Conservation (phyloP, 1,140 invertebrate genomes). For the Hestina assimilis region DNA sequence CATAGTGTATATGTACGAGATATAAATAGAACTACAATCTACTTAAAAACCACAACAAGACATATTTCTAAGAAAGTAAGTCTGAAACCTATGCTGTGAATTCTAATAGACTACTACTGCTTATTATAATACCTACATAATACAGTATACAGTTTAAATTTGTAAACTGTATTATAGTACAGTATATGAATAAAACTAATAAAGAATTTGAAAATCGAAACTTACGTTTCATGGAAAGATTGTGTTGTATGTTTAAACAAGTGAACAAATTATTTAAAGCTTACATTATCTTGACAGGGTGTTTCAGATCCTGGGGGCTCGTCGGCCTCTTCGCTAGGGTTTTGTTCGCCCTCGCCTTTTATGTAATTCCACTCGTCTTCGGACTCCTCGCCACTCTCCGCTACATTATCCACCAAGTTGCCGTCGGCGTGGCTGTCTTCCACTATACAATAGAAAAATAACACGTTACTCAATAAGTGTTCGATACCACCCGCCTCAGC, state of each 20-base stretch:
- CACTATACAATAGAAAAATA: slow-evolving; percentile 58
- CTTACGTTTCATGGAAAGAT: too few species aligned
- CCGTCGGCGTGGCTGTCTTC: slow-evolving; percentile 67
- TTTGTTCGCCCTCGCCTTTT: slow-evolving; percentile 80
- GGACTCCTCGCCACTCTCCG: slow-evolving; percentile 85
- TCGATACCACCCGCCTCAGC: slow-evolving; percentile 12
- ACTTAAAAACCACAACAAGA: slow-evolving; percentile 13
- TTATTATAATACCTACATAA: too few species aligned
- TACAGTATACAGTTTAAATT: too few species aligned
- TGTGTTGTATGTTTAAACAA: not conserved
- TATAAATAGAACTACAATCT: slow-evolving; percentile 12
- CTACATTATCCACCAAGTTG: slow-evolving; percentile 83
- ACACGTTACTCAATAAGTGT: slow-evolving; percentile 25
- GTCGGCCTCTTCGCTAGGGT: slow-evolving; percentile 59
- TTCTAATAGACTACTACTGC: not conserved
- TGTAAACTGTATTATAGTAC: too few species aligned
- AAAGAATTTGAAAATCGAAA: too few species aligned
- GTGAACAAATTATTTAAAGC: slow-evolving; percentile 18
- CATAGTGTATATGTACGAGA: not conserved
- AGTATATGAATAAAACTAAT: too few species aligned
- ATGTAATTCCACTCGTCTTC: slow-evolving; percentile 90
- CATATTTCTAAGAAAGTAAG: slow-evolving; percentile 8
- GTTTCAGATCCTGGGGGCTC: slow-evolving; percentile 68
- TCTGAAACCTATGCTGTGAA: slow-evolving; percentile 4
- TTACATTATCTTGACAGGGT: slow-evolving; percentile 73